These are phyloP conservation scores for Aix galericulata DNA, from an alignment of 2,113 vertebrate species.

Conservation along the genomic window DNA sequence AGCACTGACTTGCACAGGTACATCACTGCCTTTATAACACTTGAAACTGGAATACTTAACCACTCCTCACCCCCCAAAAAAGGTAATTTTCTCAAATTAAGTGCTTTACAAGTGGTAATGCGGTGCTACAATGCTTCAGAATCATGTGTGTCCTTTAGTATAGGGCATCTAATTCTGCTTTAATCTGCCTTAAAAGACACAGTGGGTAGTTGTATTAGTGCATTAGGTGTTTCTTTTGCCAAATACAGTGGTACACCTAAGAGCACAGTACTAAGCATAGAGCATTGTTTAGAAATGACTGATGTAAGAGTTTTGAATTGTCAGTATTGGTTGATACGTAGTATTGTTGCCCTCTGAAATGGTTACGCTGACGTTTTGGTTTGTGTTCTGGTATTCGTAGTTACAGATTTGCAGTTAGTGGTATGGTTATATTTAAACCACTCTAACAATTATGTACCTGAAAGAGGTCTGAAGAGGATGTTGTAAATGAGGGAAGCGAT, in stretches of 20 bases:
- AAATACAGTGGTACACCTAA: neutral
- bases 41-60: neutral
- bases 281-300: neutral
- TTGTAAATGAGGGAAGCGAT: neutral
- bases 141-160: neutral
- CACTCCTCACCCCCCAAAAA: too few species aligned
- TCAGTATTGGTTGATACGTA: neutral
- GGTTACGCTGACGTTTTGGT: neutral
- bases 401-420: neutral
- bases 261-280: neutral
- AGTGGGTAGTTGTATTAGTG: rapidly evolving
- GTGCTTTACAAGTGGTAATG: neutral
- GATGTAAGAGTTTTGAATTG: neutral
- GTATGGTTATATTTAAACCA: neutral
- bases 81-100: neutral
- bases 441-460: rapidly evolving
- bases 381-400: neutral
- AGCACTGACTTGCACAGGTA: neutral
- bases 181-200: neutral
- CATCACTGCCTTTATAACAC: neutral
- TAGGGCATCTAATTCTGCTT: neutral
- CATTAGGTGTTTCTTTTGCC: rapidly evolving
- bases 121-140: neutral
- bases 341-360: neutral
- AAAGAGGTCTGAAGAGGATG: neutral